Conservation (phyloP, 2,888 invertebrate species). For the Sacculina carcini region DNA sequence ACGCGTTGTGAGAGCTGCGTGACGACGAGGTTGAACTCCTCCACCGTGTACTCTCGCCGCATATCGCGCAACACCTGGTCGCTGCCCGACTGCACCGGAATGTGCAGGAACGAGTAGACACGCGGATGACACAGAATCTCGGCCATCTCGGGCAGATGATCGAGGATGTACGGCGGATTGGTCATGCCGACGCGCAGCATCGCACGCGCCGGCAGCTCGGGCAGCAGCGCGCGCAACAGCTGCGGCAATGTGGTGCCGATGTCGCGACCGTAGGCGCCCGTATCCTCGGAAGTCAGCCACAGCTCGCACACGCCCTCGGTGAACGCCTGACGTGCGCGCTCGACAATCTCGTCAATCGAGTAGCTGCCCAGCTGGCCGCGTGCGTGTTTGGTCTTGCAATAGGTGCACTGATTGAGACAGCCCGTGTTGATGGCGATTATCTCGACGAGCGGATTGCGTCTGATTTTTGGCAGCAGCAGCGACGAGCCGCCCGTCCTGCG, state of each 20-base stretch:
- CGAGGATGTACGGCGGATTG: conserved; percentile 91
- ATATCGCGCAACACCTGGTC: conserved; percentile 78
- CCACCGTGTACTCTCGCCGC: conserved; percentile 77
- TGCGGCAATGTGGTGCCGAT: conserved; percentile 67
- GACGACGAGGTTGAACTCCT: conserved; percentile 67
- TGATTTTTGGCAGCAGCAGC: conserved; percentile 65
- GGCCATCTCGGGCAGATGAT: conserved; percentile 64
- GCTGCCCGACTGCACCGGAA: conserved; percentile 94
- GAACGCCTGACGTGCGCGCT: conserved; percentile 59
- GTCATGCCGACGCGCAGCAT: conserved; percentile 62
- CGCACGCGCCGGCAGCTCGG: conserved; percentile 28
- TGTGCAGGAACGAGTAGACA: conserved; percentile 85
- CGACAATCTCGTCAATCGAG: conserved; percentile 57
- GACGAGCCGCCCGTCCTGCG: conserved; percentile 65
- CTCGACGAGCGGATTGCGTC: conserved; percentile 85
- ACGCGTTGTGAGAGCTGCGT: conserved; percentile 30
- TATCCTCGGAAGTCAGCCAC: conserved; percentile 94
- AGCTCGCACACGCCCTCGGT: conserved; percentile 79
- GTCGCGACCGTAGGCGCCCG: conserved; percentile 89
- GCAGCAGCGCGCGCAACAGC: conserved; percentile 56
- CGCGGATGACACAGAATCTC: conserved; percentile 58
- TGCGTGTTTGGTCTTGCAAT: conserved; percentile 95
- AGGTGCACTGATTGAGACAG: conserved; percentile 92
- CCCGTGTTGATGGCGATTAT: conserved; percentile 90
- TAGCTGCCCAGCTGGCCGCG: conserved; percentile 90